Evolutionary conservation across 2,888 invertebrate species (phyloP).

Genomic region (Platycheirus albimanus): DNA sequence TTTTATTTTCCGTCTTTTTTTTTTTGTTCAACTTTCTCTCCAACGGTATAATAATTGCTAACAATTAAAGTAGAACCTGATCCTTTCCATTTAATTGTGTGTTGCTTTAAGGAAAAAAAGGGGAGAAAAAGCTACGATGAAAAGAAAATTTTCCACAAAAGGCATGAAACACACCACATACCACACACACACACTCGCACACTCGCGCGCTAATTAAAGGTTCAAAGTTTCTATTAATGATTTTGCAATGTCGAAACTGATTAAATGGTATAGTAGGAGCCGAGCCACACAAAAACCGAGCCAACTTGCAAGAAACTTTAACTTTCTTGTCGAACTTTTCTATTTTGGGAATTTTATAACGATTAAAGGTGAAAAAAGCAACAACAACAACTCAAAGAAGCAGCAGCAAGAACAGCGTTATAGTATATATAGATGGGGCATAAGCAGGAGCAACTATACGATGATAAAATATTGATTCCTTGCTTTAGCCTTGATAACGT

Average conservation of each 20-base stretch:
- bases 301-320: slow-evolving; percentile 19
- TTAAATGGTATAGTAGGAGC: slow-evolving; percentile 10
- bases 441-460: no score
- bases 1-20: slow-evolving; percentile 25
- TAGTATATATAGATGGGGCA: no score
- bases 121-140: not conserved
- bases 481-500: slow-evolving; percentile 63
- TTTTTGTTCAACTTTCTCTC: not conserved
- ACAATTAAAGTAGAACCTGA: slow-evolving; percentile 57
- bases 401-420: not conserved
- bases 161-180: slow-evolving; percentile 7
- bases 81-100: not conserved
- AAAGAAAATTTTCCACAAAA: slow-evolving; percentile 9
- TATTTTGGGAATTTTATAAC: slow-evolving; percentile 6
- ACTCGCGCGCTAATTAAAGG: slow-evolving; percentile 40
- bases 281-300: not conserved
- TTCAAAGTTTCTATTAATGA: slow-evolving; percentile 31
- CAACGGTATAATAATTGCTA: slow-evolving; percentile 56
- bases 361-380: slow-evolving; percentile 23
- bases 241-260: slow-evolving; percentile 47
- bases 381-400: slow-evolving; percentile 2
- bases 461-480: slow-evolving; percentile 58
- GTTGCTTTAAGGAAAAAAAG: not conserved
- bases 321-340: slow-evolving; percentile 33
- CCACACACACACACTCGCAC: slow-evolving; percentile 15